These are phyloP conservation scores for Meloidogyne floridensis DNA, from an alignment of 1,140 invertebrate genomes.

Conservation along the genomic window DNA sequence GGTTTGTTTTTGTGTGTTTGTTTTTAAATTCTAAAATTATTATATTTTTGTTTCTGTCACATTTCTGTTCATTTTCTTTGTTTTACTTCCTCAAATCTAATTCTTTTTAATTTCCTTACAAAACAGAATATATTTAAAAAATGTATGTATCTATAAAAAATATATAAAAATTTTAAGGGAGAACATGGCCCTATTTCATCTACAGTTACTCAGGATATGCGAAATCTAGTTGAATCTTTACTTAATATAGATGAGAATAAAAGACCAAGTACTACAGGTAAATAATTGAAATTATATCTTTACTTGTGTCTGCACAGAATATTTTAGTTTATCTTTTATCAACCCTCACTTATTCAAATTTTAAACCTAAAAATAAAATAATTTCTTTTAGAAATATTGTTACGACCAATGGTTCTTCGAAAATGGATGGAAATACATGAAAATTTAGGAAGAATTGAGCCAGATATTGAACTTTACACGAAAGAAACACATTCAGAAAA, in stretches of 20 bases:
- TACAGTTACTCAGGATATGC: conserved; percentile 32
- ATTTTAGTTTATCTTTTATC: too few species aligned
- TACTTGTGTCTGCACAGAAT: too few species aligned
- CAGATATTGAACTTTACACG: conserved; percentile 30
- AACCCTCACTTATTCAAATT: too few species aligned
- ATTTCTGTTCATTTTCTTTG: too few species aligned
- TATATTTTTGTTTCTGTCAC: too few species aligned
- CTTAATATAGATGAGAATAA: conserved; percentile 35
- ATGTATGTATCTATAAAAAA: too few species aligned
- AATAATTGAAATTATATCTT: background rate
- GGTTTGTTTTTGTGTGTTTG: conserved; percentile 13
- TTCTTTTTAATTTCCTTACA: too few species aligned
- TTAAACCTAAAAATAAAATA: background rate
- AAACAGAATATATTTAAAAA: too few species aligned
- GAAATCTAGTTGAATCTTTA: conserved; percentile 24
- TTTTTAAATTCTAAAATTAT: background rate
- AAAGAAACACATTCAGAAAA: conserved; percentile 29
- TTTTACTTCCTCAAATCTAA: too few species aligned
- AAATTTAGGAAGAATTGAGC: conserved; percentile 30
- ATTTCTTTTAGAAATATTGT: conserved; percentile 34
- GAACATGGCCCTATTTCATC: conserved; percentile 34
- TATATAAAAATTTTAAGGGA: conserved; percentile 24
- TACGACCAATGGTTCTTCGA: conserved; percentile 31
- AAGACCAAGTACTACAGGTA: conserved; percentile 34
- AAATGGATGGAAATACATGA: conserved; percentile 43